Percentiles rank a stretch among this genome's conserved stretches.
Evolutionary conservation across 2,888 invertebrate species (phyloP).

Genomic region (Campoplex capitator): DNA sequence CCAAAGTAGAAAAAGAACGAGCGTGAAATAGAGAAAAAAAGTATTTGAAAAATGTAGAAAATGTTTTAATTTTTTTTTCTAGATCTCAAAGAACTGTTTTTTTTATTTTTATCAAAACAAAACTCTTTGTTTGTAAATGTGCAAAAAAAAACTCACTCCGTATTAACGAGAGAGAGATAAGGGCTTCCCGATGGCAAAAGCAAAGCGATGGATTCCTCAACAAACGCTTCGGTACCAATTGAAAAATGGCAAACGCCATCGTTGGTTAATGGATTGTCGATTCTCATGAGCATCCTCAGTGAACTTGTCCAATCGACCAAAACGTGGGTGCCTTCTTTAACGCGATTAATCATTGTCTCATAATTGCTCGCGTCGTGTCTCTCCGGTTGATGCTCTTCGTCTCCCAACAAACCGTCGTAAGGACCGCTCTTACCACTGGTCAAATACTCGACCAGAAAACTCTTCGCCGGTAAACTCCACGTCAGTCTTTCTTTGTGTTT

Average conservation of each 20-base stretch:
- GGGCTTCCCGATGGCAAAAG: conserved; percentile 91
- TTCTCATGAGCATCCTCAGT: conserved; percentile 89
- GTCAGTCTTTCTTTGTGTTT: conserved; percentile 87
- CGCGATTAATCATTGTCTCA: conserved; percentile 85
- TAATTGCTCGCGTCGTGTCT: conserved; percentile 76
- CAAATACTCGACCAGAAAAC: conserved; percentile 90
- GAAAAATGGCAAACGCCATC: conserved; percentile 91
- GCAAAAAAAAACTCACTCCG: conserved; percentile 87
- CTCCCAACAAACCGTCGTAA: conserved; percentile 83
- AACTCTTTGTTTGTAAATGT: neutral
- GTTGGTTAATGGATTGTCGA: conserved; percentile 81
- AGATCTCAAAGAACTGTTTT: neutral
- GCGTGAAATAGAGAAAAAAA: no score
- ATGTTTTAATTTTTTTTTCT: neutral
- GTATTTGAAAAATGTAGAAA: no score
- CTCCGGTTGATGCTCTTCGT: conserved; percentile 85
- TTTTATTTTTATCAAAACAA: neutral
- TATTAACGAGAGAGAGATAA: conserved; percentile 91
- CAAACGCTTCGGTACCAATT: conserved; percentile 91
- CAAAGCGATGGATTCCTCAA: conserved; percentile 92
- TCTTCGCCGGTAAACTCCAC: conserved; percentile 91
- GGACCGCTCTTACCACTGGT: conserved; percentile 88
- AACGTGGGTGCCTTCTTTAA: conserved; percentile 89
- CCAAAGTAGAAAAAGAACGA: neutral
- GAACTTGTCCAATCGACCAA: conserved; percentile 93